phyloP scores from a whole-genome alignment of 2,113 vertebrate genomes.

The Podarcis muralis region DNA sequence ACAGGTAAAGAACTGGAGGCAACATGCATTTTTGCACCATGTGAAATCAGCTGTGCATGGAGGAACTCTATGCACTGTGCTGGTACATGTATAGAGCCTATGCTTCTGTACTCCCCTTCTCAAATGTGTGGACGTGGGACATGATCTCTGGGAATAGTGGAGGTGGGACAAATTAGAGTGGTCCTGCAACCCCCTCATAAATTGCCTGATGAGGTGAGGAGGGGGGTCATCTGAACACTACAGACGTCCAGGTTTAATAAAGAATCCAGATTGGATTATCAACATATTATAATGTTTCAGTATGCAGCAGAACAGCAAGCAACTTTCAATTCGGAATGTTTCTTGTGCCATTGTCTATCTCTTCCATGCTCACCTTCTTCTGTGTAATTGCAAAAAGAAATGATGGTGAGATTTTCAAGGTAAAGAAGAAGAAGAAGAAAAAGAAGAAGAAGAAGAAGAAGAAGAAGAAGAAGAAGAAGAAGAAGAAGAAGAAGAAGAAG shows the following conservation, averaged over 20 bases:
- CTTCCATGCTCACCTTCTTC: slow-evolving; percentile 33
- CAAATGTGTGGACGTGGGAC: too few species aligned
- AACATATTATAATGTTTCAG: not conserved
- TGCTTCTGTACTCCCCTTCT: too few species aligned
- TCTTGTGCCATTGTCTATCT: not conserved
- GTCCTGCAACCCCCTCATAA: too few species aligned
- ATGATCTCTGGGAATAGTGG: too few species aligned
- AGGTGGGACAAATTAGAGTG: too few species aligned
- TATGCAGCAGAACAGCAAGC: not conserved
- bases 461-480: too few species aligned
- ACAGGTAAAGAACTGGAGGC: slow-evolving; percentile 60
- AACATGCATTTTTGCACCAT: slow-evolving; percentile 52
- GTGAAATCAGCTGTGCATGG: slow-evolving; percentile 62
- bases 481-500: not conserved
- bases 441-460: not conserved
- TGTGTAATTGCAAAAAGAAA: slow-evolving; percentile 6
- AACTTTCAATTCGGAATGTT: not conserved
- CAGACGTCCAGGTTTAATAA: too few species aligned
- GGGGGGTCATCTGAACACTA: too few species aligned
- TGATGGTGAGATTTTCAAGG: slow-evolving; percentile 37
- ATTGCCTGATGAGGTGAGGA: too few species aligned
- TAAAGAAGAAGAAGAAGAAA: too few species aligned
- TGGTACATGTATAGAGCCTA: too few species aligned
- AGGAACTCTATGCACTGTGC: too few species aligned
- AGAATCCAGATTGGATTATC: not conserved